A percentile compares a stretch with the other conserved stretches of the same genome.
Evolutionary conservation across 2,113 vertebrate species (phyloP).

Genomic region (Pachyramphus minor): DNA sequence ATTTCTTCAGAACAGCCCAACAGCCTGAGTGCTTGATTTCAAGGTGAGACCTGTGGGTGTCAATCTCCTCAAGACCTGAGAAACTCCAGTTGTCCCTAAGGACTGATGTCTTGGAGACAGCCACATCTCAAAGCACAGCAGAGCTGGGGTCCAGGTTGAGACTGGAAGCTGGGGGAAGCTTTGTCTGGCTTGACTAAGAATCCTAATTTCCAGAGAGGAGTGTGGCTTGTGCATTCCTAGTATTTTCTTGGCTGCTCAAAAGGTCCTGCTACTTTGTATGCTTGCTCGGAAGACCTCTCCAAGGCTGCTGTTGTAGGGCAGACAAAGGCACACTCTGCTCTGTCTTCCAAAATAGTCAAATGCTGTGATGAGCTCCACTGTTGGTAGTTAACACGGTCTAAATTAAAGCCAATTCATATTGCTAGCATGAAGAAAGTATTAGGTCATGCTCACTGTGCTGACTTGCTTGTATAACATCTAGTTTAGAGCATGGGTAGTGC

Average conservation of each 20-base stretch:
- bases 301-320: not conserved
- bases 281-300: not conserved
- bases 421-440: not conserved
- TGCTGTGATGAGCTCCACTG: not conserved
- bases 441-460: not conserved
- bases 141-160: not conserved
- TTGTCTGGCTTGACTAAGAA: not conserved
- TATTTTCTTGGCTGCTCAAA: not conserved
- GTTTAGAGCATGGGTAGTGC: not conserved
- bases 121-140: not conserved
- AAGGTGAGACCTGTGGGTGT: not conserved
- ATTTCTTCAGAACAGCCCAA: not conserved
- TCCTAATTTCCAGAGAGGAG: not conserved
- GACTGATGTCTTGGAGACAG: not conserved
- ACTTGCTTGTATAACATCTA: not conserved
- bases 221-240: not conserved
- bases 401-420: not conserved
- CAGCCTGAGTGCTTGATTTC: not conserved
- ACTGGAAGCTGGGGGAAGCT: rapidly evolving
- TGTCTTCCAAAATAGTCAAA: not conserved
- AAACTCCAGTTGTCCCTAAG: not conserved
- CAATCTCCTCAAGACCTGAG: not conserved
- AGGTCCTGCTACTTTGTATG: not conserved
- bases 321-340: not conserved
- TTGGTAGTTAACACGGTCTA: not conserved